Conservation (phyloP, 1,140 invertebrate species). For the Brachionus rotundiformis region DNA sequence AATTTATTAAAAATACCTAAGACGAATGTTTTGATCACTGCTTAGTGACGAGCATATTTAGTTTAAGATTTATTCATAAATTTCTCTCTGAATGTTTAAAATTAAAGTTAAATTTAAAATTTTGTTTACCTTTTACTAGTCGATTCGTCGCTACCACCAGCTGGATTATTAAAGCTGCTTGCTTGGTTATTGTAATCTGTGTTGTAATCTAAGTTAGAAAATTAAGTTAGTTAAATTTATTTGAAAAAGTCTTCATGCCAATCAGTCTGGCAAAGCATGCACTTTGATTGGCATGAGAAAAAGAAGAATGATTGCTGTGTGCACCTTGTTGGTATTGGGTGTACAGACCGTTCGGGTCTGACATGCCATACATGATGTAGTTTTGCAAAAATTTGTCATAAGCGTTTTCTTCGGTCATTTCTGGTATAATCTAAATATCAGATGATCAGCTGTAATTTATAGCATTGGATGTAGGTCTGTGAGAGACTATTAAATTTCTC, state of each 20-base stretch:
- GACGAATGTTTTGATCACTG: background rate
- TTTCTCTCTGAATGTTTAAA: background rate
- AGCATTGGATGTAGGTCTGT: background rate
- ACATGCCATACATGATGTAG: constrained; percentile 34
- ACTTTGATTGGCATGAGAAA: background rate
- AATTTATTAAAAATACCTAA: constrained; percentile 19
- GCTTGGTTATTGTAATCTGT: background rate
- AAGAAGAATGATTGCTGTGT: no score
- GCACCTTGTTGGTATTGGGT: constrained; percentile 16
- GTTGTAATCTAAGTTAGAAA: background rate
- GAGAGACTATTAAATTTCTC: background rate
- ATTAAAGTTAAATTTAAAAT: background rate
- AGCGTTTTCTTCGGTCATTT: constrained; percentile 23
- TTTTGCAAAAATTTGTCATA: constrained; percentile 42
- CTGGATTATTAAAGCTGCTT: background rate
- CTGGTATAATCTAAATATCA: background rate
- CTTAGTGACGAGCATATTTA: constrained; percentile 11
- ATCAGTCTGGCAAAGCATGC: background rate
- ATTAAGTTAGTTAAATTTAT: background rate
- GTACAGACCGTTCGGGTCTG: background rate
- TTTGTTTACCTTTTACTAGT: background rate
- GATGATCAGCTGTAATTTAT: constrained; percentile 8
- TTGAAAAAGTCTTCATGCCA: background rate
- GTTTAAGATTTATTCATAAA: constrained; percentile 18
- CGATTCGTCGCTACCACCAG: background rate